Base-by-base conservation (phyloP, 2,113 vertebrate genomes). In the Paedocypris sp. region DNA sequence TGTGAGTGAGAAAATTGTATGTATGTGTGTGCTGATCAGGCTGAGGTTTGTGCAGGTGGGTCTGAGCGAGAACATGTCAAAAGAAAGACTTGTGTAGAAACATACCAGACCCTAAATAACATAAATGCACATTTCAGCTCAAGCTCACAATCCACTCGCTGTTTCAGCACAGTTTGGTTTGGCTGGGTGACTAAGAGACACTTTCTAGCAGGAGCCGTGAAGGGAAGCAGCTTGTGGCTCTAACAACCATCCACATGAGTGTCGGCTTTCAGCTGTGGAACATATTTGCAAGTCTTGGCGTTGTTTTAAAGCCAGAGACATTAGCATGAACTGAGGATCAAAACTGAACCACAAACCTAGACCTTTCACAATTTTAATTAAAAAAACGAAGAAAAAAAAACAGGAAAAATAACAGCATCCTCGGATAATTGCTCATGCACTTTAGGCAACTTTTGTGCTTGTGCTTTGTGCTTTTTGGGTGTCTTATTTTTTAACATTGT, bases 161-260 rank as follows among this genome's bases (percentile, higher is more conserved):
- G 70, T 70, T 70, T 22, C 20, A 22, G 25, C 8, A 1, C 41
- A 69, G 71, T 76, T 76, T 73, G 62, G 47, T 25, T 72, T 76
- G 74, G 74, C 66, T 9, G 7, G 39, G 48, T 66, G 62, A 69
- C 42, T 69, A 49, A 60, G 47, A 69, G 67, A 31, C 25, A 38
- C 56, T 32, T 56, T 56, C 35, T 12, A 64, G 46, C 70, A 47
- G 54, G 53, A 60, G 53, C 33, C 19, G 39, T 42, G 50, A 67
- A 54, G 42, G 13, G 35, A 29, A 28, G 38, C 38, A 38, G 25
- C 13, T 38, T 36, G 19, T 5, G 25, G 10, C 11, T 19, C 16
- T 42, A 4, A 4, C 4, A 26, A 54, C n/a, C 35, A 2, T 26
- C 33, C 13, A 10, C 38, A 57, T 11, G 26, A 20, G 53, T 29